Percentiles rank a stretch among this genome's conserved stretches.
These are phyloP conservation scores for Dendrocincla tyrannina DNA, from an alignment of 2,797 vertebrate genomes.

Conservation along the genomic window DNA sequence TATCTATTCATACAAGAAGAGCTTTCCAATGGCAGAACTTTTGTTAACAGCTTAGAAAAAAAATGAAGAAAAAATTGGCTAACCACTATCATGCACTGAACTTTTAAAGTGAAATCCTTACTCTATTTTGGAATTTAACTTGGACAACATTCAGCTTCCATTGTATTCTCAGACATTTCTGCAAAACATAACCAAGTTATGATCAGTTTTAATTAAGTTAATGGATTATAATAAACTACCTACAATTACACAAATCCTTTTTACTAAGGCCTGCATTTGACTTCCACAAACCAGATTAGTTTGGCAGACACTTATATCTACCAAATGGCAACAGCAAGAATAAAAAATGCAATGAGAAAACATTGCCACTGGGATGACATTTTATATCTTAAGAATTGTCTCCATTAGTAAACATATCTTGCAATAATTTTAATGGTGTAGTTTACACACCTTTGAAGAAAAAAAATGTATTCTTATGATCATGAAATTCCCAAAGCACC, in stretches of 20 bases:
- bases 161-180: neutral
- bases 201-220: neutral
- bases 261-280: neutral
- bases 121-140: neutral
- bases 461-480: neutral
- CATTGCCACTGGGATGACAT: neutral
- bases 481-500: neutral
- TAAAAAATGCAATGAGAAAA: neutral
- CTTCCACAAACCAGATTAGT: neutral
- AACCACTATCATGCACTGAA: neutral
- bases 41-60: neutral
- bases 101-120: neutral
- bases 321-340: neutral
- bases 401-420: neutral
- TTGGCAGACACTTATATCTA: neutral
- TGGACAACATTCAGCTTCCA: neutral
- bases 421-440: neutral
- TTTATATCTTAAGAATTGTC: neutral
- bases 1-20: neutral
- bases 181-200: neutral
- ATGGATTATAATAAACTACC: neutral
- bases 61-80: neutral
- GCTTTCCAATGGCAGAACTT: neutral
- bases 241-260: neutral
- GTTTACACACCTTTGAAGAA: neutral